Percentiles rank a stretch among this genome's conserved stretches.
phyloP scores from a whole-genome alignment of 1,140 invertebrate species.

The Meloidogyne floridensis region DNA sequence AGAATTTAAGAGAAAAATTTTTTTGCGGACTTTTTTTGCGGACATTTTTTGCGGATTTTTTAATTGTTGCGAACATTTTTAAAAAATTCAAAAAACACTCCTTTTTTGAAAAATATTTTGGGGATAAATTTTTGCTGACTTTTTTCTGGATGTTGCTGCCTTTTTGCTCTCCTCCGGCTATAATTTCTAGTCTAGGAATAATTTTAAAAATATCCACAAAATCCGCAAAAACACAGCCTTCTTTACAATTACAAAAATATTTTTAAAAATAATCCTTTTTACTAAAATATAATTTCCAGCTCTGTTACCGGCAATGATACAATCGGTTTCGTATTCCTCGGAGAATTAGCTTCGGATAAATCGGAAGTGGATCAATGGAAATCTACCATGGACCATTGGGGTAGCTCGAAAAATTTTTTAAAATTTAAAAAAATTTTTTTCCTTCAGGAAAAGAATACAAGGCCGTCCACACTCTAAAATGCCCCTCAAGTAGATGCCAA shows the following conservation, averaged over 20 bases:
- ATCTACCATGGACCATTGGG: slow-evolving; percentile 61
- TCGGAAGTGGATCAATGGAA: slow-evolving; percentile 63
- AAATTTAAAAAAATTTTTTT: not conserved
- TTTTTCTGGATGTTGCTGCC: no score
- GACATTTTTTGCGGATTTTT: no score
- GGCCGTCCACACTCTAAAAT: slow-evolving; percentile 56
- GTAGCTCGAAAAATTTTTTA: slow-evolving; percentile 17
- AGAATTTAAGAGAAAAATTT: no score
- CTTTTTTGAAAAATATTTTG: no score
- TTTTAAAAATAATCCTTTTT: not conserved
- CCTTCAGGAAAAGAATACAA: slow-evolving; percentile 59
- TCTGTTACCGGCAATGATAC: slow-evolving; percentile 62
- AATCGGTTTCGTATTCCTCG: slow-evolving; percentile 59
- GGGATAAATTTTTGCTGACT: no score
- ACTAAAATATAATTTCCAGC: slow-evolving; percentile 41
- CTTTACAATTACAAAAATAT: no score
- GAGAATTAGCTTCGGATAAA: slow-evolving; percentile 59
- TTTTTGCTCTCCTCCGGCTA: no score
- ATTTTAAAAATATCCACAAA: no score
- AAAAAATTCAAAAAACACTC: no score
- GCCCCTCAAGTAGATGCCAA: slow-evolving; percentile 39
- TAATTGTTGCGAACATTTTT: no score
- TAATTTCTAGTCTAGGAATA: no score
- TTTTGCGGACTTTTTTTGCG: no score
- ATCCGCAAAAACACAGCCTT: not conserved